Base-by-base conservation (phyloP, 2,797 vertebrate species). In the Coregonus sp. region DNA sequence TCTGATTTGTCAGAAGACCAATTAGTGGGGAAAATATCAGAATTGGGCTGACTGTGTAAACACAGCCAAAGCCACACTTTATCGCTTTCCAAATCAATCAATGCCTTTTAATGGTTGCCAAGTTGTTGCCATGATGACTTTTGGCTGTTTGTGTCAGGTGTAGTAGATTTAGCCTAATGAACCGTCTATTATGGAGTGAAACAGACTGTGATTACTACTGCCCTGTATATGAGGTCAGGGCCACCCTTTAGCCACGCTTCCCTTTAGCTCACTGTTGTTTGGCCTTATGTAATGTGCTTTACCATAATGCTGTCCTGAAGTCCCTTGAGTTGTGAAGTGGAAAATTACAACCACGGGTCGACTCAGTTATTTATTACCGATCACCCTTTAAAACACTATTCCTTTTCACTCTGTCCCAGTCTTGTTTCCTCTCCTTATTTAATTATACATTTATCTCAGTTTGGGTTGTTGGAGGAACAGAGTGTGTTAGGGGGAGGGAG, bases 371-470 rank as follows among this genome's bases (percentile, higher is more conserved):
- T 72, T 29, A 80, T 82, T 83, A 80, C 79, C 84, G 84, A 72
- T 84, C 83, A 84, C 79, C 76, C 67, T 75, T 79, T 81, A 84
- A 71, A 72, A 79, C 83, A 79, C 75, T 71, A 18, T 74, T 80
- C 47, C 20, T 63, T 63, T 59, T 74, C 69, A 69, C 80, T 74
- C 25, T 54, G 70, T 61, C 20, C 59, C 59, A 3, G 59, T 25
- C 59, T 61, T 61, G 59, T 61, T 61, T 61, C 6, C 59, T 20
- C 59, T 61, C 20, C 6, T 61, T 59, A 9, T 61, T 61, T 9
- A 61, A 61, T 61, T 61, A 3, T 61, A 61, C 59, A 61, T 61
- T 25, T 3, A 12, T 61, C 59, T 25, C 20, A n/a, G 20, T 61
- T 61, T 61, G 59, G 11, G 18, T 61, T 59, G 56, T 59, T 25